Evolutionary conservation across 2,113 vertebrate species (phyloP).

Genomic region (Sylvilagus bachmani): DNA sequence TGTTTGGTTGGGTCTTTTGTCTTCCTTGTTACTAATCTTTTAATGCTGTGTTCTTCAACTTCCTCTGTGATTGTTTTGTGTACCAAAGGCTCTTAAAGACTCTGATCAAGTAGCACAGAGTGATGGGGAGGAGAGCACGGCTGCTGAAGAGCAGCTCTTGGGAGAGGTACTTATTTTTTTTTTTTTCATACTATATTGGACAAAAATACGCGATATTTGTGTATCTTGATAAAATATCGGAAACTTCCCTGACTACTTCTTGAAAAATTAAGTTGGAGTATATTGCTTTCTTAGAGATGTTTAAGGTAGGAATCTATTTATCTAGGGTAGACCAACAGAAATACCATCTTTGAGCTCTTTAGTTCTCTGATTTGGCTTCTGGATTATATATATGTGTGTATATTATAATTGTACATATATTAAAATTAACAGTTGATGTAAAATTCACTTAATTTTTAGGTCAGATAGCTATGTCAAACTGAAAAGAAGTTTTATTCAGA

Average conservation of each 20-base stretch:
- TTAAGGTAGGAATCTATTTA: conserved; percentile 15
- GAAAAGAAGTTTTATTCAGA: conserved; percentile 45
- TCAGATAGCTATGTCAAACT: conserved; percentile 1
- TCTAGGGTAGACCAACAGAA: background rate
- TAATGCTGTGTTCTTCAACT: conserved; percentile 70
- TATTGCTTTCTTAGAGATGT: conserved; percentile 52
- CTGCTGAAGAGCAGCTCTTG: conserved; percentile 88
- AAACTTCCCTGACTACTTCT: conserved; percentile 44
- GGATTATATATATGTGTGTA: background rate
- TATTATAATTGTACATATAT: background rate
- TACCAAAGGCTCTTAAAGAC: conserved; percentile 87
- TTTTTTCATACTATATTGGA: conserved; percentile 64
- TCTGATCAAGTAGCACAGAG: conserved; percentile 84
- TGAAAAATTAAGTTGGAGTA: conserved; percentile 41
- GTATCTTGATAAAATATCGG: conserved; percentile 18
- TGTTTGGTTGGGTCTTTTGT: conserved; percentile 74
- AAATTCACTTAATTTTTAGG: background rate
- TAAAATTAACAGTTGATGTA: conserved; percentile 44
- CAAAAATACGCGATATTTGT: conserved; percentile 35
- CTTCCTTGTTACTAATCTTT: conserved; percentile 75
- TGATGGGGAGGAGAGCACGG: conserved; percentile 81
- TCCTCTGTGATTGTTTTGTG: conserved; percentile 80
- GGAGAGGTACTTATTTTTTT: conserved; percentile 90
- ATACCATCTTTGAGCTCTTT: conserved; percentile 3
- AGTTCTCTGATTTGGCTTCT: conserved; percentile 25